Conservation (phyloP, 2,888 invertebrate species). For the Atethmia centrago region DNA sequence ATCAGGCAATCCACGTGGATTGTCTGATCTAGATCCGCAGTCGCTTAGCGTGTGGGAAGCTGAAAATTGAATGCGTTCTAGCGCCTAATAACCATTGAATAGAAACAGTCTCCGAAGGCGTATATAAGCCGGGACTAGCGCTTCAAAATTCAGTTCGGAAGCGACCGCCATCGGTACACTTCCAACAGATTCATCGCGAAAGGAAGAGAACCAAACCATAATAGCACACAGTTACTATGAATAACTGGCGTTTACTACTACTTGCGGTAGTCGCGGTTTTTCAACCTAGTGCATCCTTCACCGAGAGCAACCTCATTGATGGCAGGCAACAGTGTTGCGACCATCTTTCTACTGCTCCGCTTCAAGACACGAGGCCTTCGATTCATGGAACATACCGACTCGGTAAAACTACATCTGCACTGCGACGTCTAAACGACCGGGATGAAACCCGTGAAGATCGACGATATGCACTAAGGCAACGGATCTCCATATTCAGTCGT, state of each 20-base stretch:
- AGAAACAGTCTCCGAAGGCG: conserved; percentile 67
- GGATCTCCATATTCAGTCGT: conserved; percentile 39
- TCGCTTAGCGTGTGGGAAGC: conserved; percentile 77
- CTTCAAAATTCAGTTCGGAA: conserved; percentile 80
- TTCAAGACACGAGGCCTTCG: conserved; percentile 69
- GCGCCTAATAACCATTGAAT: conserved; percentile 85
- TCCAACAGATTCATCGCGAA: conserved; percentile 73
- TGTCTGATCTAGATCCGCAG: too few relatives aligned
- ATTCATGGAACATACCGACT: conserved; percentile 66
- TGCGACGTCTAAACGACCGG: conserved; percentile 46
- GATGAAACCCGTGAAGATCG: conserved; percentile 66
- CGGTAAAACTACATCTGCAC: conserved; percentile 59
- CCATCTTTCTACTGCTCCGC: conserved; percentile 67
- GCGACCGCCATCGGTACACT: conserved; percentile 79
- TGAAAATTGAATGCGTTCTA: conserved; percentile 88
- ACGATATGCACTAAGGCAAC: conserved; percentile 66
- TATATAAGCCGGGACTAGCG: conserved; percentile 79
- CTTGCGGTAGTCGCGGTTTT: conserved; percentile 84
- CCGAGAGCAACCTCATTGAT: conserved; percentile 82
- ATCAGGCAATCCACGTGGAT: conserved; percentile 37
- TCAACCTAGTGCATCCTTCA: conserved; percentile 81
- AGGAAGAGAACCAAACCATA: conserved; percentile 69
- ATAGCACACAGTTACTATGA: conserved; percentile 85
- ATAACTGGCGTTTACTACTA: conserved; percentile 88
- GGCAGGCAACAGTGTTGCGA: conserved; percentile 83